These are phyloP conservation scores for Mixornis gularis DNA, from an alignment of 2,113 vertebrate species.

Conservation along the genomic window DNA sequence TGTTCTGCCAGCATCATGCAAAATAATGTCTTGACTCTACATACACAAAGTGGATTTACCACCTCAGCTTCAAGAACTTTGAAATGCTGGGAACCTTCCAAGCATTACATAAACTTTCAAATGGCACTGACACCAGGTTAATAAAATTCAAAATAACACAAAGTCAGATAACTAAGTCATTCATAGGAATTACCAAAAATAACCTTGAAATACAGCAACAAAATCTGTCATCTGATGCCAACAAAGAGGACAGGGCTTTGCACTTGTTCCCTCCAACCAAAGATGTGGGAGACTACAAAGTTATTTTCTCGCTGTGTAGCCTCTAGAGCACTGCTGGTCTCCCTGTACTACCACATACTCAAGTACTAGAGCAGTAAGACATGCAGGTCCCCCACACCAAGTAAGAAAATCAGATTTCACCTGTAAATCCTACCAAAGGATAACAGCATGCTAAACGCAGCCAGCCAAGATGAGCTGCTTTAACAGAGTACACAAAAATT, in stretches of 20 bases:
- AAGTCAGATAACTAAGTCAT: not conserved
- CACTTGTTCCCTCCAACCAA: not conserved
- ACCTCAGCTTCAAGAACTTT: not conserved
- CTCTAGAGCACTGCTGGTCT: not conserved
- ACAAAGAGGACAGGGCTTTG: not conserved
- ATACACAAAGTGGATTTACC: not conserved
- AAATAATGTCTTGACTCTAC: not conserved
- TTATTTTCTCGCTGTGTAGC: not conserved
- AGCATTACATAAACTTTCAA: not conserved
- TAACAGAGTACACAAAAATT: not conserved
- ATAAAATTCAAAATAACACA: not conserved
- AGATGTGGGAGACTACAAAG: not conserved
- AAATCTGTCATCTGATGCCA: not conserved
- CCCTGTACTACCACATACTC: rapidly evolving
- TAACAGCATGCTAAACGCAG: not conserved
- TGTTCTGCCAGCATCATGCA: not conserved
- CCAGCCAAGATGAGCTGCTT: not conserved
- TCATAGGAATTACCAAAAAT: not conserved
- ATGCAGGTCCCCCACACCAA: not conserved
- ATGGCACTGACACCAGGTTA: not conserved
- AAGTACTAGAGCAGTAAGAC: not conserved
- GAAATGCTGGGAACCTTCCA: not conserved
- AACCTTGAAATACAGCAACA: not conserved
- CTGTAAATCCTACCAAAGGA: not conserved
- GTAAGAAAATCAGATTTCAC: not conserved